phyloP scores from a whole-genome alignment of 1,140 invertebrate genomes.

The Thaumetopoea pityocampa region DNA sequence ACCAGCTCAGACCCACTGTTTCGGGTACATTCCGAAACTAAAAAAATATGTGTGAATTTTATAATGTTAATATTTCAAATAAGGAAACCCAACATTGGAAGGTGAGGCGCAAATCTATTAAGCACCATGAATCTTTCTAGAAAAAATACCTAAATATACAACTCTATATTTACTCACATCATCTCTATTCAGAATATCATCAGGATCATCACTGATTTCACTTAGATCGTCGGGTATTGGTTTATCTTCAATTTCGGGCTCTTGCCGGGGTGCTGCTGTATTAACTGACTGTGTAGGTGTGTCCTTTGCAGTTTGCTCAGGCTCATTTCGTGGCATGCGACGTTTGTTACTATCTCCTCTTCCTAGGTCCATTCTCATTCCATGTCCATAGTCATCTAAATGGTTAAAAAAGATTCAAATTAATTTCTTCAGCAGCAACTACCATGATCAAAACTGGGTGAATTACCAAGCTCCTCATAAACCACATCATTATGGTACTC shows the following conservation, averaged over 20 bases:
- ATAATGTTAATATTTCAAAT: no score
- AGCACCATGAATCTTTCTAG: no score
- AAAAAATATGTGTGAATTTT: no score
- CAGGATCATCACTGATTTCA: constrained; percentile 91
- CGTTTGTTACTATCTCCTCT: constrained; percentile 45
- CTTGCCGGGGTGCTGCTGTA: constrained; percentile 52
- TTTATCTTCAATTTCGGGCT: constrained; percentile 76
- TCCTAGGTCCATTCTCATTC: constrained; percentile 52
- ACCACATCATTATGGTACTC: no score
- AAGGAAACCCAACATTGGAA: no score
- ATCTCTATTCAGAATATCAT: constrained; percentile 88
- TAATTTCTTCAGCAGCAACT: no score
- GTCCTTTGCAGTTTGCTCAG: constrained; percentile 41
- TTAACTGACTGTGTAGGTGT: constrained; percentile 23
- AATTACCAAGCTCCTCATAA: no score
- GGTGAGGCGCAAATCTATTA: no score
- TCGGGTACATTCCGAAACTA: no score
- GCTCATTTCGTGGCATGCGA: constrained; percentile 38
- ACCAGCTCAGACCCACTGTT: no score
- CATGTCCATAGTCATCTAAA: constrained; percentile 58
- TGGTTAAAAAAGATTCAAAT: no score
- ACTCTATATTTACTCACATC: constrained; percentile 74
- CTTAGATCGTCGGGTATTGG: constrained; percentile 85
- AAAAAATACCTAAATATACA: background rate
- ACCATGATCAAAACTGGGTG: no score